Percentiles rank a stretch among this genome's conserved stretches.
Conservation (phyloP, 2,113 vertebrate species). For the Micronisus gabar region DNA sequence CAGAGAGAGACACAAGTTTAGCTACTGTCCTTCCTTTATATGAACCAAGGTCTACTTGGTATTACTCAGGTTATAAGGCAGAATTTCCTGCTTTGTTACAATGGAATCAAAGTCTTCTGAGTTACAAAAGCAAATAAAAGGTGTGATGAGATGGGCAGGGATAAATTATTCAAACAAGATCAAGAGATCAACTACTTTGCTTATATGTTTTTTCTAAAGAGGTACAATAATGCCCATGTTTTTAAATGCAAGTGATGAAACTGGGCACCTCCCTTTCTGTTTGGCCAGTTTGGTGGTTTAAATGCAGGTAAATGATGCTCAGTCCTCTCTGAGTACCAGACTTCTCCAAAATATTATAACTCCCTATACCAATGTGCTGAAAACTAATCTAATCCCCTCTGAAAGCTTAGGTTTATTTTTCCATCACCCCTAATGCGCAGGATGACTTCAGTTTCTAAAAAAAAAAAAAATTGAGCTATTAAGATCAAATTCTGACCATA, state of each 20-base stretch:
- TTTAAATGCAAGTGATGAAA: neutral
- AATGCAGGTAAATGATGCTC: neutral
- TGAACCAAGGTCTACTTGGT: neutral
- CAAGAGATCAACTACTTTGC: neutral
- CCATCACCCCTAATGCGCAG: neutral
- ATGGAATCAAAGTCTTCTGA: neutral
- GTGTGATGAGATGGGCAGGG: neutral
- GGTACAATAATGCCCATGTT: neutral
- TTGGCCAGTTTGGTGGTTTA: neutral
- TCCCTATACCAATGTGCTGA: neutral
- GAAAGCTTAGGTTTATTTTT: neutral
- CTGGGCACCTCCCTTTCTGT: neutral
- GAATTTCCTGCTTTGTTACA: neutral
- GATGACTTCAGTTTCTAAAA: neutral
- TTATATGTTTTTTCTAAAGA: neutral
- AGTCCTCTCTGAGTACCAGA: neutral
- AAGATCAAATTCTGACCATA: conserved; percentile 46
- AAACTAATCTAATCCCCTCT: neutral
- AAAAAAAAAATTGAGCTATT: neutral
- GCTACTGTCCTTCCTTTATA: neutral
- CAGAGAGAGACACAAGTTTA: neutral
- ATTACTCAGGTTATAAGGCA: neutral
- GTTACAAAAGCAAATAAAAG: neutral
- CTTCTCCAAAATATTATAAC: neutral
- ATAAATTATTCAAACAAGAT: neutral